Base-by-base conservation (phyloP, 1,140 invertebrate species). In the Macrosteles quadrilineatus region DNA sequence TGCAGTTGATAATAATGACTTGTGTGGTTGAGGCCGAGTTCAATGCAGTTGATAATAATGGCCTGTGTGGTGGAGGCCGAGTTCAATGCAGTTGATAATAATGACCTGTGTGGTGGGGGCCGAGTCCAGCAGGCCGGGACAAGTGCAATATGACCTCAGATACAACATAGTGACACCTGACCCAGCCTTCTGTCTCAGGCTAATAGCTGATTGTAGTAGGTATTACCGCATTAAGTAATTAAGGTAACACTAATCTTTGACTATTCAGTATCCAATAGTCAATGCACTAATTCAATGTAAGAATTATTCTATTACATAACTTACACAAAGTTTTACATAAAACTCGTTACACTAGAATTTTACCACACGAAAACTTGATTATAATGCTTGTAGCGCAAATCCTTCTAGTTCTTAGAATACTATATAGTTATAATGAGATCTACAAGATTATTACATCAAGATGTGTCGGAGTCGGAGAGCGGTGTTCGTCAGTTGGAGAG, bases 91-190 rank as follows among this genome's bases (percentile, higher is more conserved):
- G n/a, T n/a, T n/a, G n/a, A n/a, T n/a, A n/a, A n/a, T n/a, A n/a
- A n/a, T n/a, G n/a, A n/a, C n/a, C n/a, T n/a, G n/a, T n/a, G n/a
- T n/a, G n/a, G n/a, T n/a, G 32, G 14, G 4, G 47, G n/a, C 47
- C 17, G 47, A 50, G 47, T 50, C 21, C 47, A 50, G 47, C 47
- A 50, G 47, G 47, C 47, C 47, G 47, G 47, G 47, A 50, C 47
- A 50, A 50, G 47, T 50, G 47, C 47, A 50, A 50, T 50, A 50
- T 50, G 47, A 19, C n/a, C 17, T 23, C 3, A 50, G 17, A n/a
- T 6, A 50, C 32, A 50, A n/a, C 47, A 50, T 23, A 50, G 17
- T 50, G 47, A 19, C 47, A 50, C 47, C n/a, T n/a, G n/a, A 50
- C 47, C 47, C 47, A 19, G n/a, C 47, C 47, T 50, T 6, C 17